A percentile compares a stretch with the other conserved stretches of the same genome.
Conservation (phyloP, 1,140 invertebrate species). For the Zaprionus tsacasi region DNA sequence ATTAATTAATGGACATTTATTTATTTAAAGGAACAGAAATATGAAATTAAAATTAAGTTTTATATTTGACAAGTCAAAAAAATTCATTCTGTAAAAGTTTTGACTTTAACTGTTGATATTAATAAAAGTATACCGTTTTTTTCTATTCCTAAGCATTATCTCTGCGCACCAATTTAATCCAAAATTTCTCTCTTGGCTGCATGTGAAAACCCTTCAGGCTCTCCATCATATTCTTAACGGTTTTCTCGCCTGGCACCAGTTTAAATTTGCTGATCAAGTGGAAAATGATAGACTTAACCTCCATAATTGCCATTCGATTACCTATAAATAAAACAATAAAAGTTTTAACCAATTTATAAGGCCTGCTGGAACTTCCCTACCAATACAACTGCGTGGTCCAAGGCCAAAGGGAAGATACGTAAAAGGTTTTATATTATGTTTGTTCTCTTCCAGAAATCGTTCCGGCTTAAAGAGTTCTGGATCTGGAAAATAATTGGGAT, state of each 20-base stretch:
- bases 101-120: background rate
- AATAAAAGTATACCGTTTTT: background rate
- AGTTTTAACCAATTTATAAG: background rate
- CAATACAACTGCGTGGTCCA: slow-evolving; percentile 85
- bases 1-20: background rate
- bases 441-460: slow-evolving; percentile 85
- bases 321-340: slow-evolving; percentile 36
- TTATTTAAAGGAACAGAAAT: background rate
- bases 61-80: too few relatives aligned
- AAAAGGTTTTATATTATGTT: slow-evolving; percentile 57
- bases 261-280: slow-evolving; percentile 59
- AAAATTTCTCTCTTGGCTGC: slow-evolving; percentile 56
- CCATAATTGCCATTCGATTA: slow-evolving; percentile 84
- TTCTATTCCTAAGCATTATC: background rate
- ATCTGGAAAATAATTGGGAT: slow-evolving; percentile 85
- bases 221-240: slow-evolving; percentile 69
- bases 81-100: too few relatives aligned
- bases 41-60: background rate
- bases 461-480: slow-evolving; percentile 86
- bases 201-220: slow-evolving; percentile 46
- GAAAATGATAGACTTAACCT: slow-evolving; percentile 77
- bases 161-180: slow-evolving; percentile 55
- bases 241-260: slow-evolving; percentile 73
- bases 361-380: slow-evolving; percentile 33
- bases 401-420: slow-evolving; percentile 84